A percentile compares a stretch with the other conserved stretches of the same genome.
phyloP scores from a whole-genome alignment of 2,797 vertebrate genomes.

The Dendrocincla fuliginosa region DNA sequence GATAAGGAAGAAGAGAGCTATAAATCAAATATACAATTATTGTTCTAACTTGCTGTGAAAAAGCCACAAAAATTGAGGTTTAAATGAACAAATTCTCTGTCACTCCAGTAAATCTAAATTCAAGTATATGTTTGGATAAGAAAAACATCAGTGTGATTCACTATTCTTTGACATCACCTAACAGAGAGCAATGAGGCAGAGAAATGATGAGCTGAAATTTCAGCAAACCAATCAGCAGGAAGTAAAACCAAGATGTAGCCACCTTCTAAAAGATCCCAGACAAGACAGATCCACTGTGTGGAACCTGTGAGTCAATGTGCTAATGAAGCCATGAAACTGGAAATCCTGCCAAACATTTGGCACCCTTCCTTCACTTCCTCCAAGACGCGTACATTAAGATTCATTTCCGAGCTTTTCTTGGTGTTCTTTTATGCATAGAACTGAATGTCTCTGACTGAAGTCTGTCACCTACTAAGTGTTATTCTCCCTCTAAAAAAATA shows the following conservation, averaged over 20 bases:
- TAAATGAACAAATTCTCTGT: not conserved
- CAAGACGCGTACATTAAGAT: not conserved
- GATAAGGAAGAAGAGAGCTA: not conserved
- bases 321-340: not conserved
- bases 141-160: not conserved
- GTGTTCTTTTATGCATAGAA: not conserved
- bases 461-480: not conserved
- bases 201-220: constrained; percentile 10
- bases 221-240: not conserved
- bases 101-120: not conserved
- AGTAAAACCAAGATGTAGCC: not conserved
- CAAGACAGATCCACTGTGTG: not conserved
- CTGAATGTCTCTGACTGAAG: not conserved
- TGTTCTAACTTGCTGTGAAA: not conserved
- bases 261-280: not conserved
- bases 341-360: not conserved
- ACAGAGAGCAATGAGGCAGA: not conserved
- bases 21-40: not conserved
- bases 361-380: not conserved
- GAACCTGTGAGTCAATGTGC: not conserved
- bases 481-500: not conserved
- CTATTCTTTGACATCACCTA: not conserved
- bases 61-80: not conserved
- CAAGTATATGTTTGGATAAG: not conserved
- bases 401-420: not conserved